Evolutionary conservation across 2,113 vertebrate species (phyloP).

Genomic region (Capreolus pygargus): DNA sequence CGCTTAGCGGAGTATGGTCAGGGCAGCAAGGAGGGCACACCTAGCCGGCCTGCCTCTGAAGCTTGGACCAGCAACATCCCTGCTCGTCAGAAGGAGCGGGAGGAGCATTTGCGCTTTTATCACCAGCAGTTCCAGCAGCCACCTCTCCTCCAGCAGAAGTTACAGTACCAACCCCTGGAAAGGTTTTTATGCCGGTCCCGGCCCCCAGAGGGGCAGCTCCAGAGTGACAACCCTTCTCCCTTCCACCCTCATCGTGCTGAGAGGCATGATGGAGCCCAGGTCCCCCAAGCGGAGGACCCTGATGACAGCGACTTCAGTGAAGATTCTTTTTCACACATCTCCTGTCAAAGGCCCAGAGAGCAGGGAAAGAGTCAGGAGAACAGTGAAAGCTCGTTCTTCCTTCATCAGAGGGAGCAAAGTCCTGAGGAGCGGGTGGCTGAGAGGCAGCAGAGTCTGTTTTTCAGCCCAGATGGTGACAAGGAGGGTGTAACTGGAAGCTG

Average conservation of each 20-base stretch:
- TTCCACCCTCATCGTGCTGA: neutral
- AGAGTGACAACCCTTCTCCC: constrained; percentile 14
- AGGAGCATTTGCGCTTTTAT: constrained; percentile 87
- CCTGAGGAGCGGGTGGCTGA: constrained; percentile 42
- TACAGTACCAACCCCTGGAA: constrained; percentile 78
- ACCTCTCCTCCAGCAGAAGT: constrained; percentile 81
- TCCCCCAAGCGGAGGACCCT: constrained; percentile 74
- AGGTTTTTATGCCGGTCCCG: constrained; percentile 76
- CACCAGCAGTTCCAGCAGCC: constrained; percentile 92
- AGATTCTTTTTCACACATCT: constrained; percentile 82
- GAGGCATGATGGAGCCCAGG: constrained; percentile 64
- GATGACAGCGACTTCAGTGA: constrained; percentile 88
- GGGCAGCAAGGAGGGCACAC: constrained; percentile 32
- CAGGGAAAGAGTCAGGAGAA: constrained; percentile 41
- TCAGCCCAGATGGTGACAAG: constrained; percentile 42
- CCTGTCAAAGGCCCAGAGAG: constrained; percentile 65
- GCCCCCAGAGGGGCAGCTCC: constrained; percentile 64
- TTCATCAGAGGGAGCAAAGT: constrained; percentile 73
- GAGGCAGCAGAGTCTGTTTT: constrained; percentile 67
- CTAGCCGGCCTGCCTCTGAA: neutral
- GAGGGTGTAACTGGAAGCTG: constrained; percentile 55
- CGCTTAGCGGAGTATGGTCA: neutral
- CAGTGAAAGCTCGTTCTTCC: constrained; percentile 80
- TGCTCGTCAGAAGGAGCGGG: constrained; percentile 82
- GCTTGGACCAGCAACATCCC: constrained; percentile 46